These are phyloP conservation scores for Delphinus delphis DNA, from an alignment of 2,113 vertebrate genomes.

Conservation along the genomic window DNA sequence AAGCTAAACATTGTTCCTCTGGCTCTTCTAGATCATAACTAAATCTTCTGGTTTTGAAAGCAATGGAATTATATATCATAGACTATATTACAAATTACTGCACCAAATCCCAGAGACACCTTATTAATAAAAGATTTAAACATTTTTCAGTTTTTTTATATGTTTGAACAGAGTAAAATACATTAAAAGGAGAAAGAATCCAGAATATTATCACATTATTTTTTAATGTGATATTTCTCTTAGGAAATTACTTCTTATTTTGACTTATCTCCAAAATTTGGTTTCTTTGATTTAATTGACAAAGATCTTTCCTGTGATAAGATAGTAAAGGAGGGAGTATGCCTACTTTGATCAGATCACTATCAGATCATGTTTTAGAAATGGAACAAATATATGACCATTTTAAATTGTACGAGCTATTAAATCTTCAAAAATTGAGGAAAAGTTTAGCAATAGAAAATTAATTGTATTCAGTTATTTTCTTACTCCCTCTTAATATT, in stretches of 20 bases:
- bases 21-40: not conserved
- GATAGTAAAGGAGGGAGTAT: not conserved
- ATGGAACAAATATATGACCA: not conserved
- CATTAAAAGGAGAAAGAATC: not conserved
- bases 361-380: not conserved
- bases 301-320: not conserved
- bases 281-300: not conserved
- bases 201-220: not conserved
- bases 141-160: not conserved
- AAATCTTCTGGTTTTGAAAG: not conserved
- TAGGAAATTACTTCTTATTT: not conserved
- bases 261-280: not conserved
- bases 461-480: not conserved
- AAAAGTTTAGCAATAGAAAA: not conserved
- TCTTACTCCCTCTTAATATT: not conserved
- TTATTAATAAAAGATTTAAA: conserved; percentile 17
- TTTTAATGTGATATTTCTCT: not conserved
- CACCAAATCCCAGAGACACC: not conserved
- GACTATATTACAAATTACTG: conserved; percentile 45
- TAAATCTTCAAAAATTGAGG: not conserved
- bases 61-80: conserved; percentile 39
- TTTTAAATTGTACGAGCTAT: not conserved
- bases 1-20: not conserved
- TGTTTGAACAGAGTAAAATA: not conserved
- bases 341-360: not conserved